These are phyloP conservation scores for Hirudinaria manillensis DNA, from an alignment of 2,888 invertebrate species.

Conservation along the genomic window DNA sequence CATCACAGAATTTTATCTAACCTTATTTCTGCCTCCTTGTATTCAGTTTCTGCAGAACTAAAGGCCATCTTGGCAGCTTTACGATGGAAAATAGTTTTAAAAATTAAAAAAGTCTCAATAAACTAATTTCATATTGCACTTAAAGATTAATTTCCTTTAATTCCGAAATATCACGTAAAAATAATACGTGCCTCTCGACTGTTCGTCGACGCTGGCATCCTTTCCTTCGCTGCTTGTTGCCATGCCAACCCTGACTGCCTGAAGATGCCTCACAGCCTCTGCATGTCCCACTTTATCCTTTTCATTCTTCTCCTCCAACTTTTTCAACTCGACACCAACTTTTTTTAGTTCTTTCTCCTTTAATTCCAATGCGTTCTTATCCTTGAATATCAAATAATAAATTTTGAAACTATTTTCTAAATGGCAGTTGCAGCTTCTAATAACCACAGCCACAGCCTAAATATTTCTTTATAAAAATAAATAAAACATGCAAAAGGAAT, in stretches of 20 bases:
- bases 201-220: constrained; percentile 77
- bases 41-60: constrained; percentile 71
- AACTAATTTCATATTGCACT: not conserved
- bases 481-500: too few species aligned
- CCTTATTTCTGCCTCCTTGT: constrained; percentile 71
- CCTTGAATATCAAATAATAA: constrained; percentile 45
- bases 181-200: constrained; percentile 67
- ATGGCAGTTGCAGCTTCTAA: not conserved
- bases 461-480: too few species aligned
- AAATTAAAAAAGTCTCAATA: not conserved
- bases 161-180: too few species aligned
- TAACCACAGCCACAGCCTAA: not conserved
- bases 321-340: constrained; percentile 61
- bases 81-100: constrained; percentile 10
- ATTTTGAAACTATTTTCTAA: not conserved
- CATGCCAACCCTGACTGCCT: constrained; percentile 75
- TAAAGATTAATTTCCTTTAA: too few species aligned
- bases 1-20: constrained; percentile 27
- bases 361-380: constrained; percentile 58
- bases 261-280: constrained; percentile 71
- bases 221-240: constrained; percentile 70
- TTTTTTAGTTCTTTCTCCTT: constrained; percentile 61
- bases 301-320: constrained; percentile 65
- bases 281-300: constrained; percentile 65
- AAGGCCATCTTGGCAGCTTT: constrained; percentile 70